phyloP scores from a whole-genome alignment of 2,113 vertebrate species.

The Pogonocichla stellata region DNA sequence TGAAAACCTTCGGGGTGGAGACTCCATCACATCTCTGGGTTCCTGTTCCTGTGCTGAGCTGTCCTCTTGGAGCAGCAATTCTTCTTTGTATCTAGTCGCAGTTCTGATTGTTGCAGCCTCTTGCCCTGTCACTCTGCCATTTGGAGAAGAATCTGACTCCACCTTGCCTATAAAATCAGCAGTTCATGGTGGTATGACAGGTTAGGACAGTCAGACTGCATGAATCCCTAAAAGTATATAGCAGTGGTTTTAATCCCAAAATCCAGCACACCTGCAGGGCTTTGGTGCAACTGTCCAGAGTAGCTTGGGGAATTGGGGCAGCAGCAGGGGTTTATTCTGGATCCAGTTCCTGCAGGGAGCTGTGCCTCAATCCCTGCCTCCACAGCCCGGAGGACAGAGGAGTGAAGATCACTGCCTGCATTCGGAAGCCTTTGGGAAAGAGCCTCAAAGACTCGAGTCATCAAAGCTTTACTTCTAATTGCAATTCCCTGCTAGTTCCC shows the following conservation, averaged over 20 bases:
- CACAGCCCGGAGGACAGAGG: background rate
- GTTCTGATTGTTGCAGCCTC: background rate
- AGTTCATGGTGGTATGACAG: background rate
- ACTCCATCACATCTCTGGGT: background rate
- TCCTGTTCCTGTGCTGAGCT: background rate
- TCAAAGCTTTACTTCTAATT: background rate
- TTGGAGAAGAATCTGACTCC: background rate
- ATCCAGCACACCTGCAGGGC: background rate
- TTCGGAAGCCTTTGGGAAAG: background rate
- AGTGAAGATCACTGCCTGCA: rapidly evolving
- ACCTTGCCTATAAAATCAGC: background rate
- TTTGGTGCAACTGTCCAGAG: background rate
- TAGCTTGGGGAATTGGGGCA: background rate
- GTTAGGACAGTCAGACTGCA: background rate
- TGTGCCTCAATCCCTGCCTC: background rate
- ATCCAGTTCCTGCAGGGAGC: background rate
- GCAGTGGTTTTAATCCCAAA: background rate
- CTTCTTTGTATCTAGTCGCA: background rate
- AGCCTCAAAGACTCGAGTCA: background rate
- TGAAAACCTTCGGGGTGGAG: background rate
- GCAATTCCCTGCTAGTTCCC: background rate
- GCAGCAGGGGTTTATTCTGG: background rate
- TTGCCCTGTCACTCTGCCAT: rapidly evolving
- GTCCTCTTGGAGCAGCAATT: background rate
- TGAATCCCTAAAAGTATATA: background rate